A percentile compares a stretch with the other conserved stretches of the same genome.
Conservation (phyloP, 1,140 invertebrate species). For the Ruditapes philippinarum region DNA sequence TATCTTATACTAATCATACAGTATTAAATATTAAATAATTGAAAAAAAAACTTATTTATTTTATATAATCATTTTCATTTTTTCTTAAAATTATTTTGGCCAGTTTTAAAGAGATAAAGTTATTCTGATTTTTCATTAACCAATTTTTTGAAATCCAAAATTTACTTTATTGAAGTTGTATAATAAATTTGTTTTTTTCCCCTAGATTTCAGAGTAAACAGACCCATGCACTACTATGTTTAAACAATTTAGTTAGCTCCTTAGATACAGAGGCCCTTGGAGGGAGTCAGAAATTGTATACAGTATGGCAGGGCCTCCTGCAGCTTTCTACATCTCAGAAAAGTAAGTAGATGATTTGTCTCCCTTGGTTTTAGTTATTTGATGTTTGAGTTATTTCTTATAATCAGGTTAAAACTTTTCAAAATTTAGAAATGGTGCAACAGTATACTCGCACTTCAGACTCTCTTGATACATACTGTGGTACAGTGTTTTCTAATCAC, state of each 20-base stretch:
- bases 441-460: too few species aligned
- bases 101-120: not conserved
- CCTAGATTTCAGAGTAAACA: constrained; percentile 87
- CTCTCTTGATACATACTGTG: too few species aligned
- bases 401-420: too few species aligned
- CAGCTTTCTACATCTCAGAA: constrained; percentile 88
- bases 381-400: too few species aligned
- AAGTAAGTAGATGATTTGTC: too few species aligned
- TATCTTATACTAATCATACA: too few species aligned
- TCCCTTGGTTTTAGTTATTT: too few species aligned
- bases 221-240: constrained; percentile 89
- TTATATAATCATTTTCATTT: not conserved
- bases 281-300: constrained; percentile 88
- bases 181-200: not conserved
- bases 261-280: constrained; percentile 89
- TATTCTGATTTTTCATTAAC: not conserved
- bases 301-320: constrained; percentile 88
- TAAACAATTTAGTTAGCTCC: constrained; percentile 90
- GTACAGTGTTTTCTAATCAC: too few species aligned
- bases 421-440: too few species aligned
- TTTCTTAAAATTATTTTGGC: not conserved
- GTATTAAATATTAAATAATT: too few species aligned
- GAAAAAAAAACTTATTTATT: not conserved
- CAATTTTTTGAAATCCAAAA: not conserved
- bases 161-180: not conserved